Evolutionary conservation across 2,888 invertebrate genomes (phyloP).

Genomic region (Cerastis rubricosa): DNA sequence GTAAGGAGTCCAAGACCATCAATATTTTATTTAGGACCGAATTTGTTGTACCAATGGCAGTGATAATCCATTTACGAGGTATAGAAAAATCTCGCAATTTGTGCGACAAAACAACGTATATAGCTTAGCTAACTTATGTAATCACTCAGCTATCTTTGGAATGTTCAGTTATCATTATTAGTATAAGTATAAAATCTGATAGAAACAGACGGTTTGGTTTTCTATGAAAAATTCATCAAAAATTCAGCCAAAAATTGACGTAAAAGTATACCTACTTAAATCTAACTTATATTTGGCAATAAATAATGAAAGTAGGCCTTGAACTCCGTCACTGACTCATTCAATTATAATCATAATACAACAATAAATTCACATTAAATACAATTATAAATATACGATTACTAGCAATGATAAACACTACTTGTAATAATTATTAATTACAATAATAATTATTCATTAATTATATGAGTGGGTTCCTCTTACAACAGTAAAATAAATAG

Average conservation of each 20-base stretch:
- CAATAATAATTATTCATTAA: slow-evolving; percentile 7
- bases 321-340: slow-evolving; percentile 71
- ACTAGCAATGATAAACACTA: slow-evolving; percentile 71
- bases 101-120: slow-evolving; percentile 36
- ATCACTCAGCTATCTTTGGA: slow-evolving; percentile 62
- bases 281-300: slow-evolving; percentile 66
- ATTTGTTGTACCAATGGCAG: slow-evolving; percentile 61
- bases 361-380: slow-evolving; percentile 75
- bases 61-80: slow-evolving; percentile 42
- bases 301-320: slow-evolving; percentile 73
- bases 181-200: slow-evolving; percentile 36
- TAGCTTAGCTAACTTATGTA: slow-evolving; percentile 57
- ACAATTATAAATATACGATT: slow-evolving; percentile 71
- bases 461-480: slow-evolving; percentile 67
- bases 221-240: slow-evolving; percentile 57
- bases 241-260: slow-evolving; percentile 56
- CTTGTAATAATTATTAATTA: slow-evolving; percentile 57
- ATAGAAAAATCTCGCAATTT: slow-evolving; percentile 17
- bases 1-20: slow-evolving; percentile 75
- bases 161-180: slow-evolving; percentile 54
- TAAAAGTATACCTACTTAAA: slow-evolving; percentile 54
- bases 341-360: slow-evolving; percentile 67
- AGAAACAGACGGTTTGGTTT: slow-evolving; percentile 32
- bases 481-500: slow-evolving; percentile 65
- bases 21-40: slow-evolving; percentile 44